A percentile compares a stretch with the other conserved stretches of the same genome.
Evolutionary conservation across 2,113 vertebrate species (phyloP).

Genomic region (Okapia johnstoni): DNA sequence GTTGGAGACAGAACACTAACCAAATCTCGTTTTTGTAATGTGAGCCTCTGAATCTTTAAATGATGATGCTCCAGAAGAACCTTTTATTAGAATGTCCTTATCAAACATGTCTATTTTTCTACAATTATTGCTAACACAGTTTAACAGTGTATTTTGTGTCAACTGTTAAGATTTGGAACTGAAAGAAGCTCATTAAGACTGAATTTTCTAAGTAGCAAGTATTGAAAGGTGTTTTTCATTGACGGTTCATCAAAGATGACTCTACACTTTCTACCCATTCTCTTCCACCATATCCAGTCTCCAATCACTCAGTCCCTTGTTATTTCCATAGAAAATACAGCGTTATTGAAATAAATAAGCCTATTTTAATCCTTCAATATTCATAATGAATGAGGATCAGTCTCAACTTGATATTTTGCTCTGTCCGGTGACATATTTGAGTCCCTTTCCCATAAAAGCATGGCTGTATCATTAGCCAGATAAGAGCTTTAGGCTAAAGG

Average conservation of each 20-base stretch:
- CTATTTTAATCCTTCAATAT: neutral
- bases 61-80: slow-evolving; percentile 69
- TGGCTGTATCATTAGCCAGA: neutral
- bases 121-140: slow-evolving; percentile 80
- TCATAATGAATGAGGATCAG: neutral
- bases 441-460: neutral
- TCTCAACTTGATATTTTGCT: neutral
- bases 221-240: slow-evolving; percentile 75
- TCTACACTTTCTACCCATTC: neutral
- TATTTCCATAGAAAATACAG: neutral
- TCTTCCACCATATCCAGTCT: neutral
- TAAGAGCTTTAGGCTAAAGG: neutral
- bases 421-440: neutral
- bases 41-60: slow-evolving; percentile 77
- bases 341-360: neutral
- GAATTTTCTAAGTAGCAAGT: slow-evolving; percentile 81
- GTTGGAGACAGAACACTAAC: slow-evolving; percentile 75
- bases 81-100: slow-evolving; percentile 83
- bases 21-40: slow-evolving; percentile 80
- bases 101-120: slow-evolving; percentile 88
- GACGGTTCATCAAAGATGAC: neutral
- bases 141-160: slow-evolving; percentile 85
- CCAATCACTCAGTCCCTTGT: neutral
- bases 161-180: slow-evolving; percentile 78
- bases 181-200: slow-evolving; percentile 78